Evolutionary conservation across 2,797 vertebrate genomes (phyloP), one percentile per base, ranked within the genome.

Genomic region (Karalla daura): DNA sequence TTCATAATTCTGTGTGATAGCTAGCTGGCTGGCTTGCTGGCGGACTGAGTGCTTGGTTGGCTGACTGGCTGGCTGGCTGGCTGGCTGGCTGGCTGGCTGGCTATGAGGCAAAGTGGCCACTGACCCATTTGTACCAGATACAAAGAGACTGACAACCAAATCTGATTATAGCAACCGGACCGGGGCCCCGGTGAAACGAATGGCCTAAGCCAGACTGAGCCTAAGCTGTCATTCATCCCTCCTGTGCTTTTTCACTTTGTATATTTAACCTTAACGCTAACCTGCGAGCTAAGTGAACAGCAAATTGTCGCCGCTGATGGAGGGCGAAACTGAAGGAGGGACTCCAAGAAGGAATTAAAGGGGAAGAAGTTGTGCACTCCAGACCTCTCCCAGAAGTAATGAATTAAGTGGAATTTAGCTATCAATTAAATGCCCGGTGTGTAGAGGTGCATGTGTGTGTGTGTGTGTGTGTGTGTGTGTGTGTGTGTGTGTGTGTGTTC

Each of bases 1-100:
- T 90, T 90, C 89, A 92, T 90, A 89, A 90, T 90, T 88, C 88
- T 68, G 79, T 89, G 86, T 90, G 88, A 91, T 90, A 85, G 86
- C 80, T 78, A 43, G 79, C 72, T 85, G 81, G 77, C 73, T 84
- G 49, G 72, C 63, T 82, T 28, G 64, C 54, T 70, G 60, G 49
- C 68, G 77, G 50, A 17, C 44, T 74, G 58, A 37, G 43, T 37
- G 40, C 45, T 18, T 76, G 40, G 50, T 18, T 76, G 41, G 33
- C 13, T 74, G 63, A 41, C n/a, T 76, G 47, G 28, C 47, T 70
- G 72, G 58, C 50, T 63, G 46, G 15, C 45, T 73, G 79, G 54
- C 71, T 81, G 55, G 36, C 43, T 69, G 73, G 60, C 64, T 66
- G 51, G 25, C 54, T 71, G 77, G 58, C 78, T 78, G 77, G 71